These are phyloP conservation scores for Asobara japonica DNA, from an alignment of 1,140 invertebrate genomes.

Conservation along the genomic window DNA sequence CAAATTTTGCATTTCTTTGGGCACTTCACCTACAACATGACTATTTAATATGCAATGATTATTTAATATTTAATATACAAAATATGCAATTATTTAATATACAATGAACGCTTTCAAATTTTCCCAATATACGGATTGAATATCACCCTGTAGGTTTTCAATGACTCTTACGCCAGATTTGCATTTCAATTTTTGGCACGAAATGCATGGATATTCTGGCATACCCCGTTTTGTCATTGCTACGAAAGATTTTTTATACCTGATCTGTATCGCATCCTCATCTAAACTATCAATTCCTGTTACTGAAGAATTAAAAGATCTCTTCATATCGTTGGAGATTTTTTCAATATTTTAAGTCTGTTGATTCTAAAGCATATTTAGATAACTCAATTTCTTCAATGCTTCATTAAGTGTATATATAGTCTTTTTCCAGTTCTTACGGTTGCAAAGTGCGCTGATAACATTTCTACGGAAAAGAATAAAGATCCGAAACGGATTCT, in stretches of 20 bases:
- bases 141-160: not conserved
- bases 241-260: not conserved
- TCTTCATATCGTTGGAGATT: not conserved
- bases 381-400: not conserved
- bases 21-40: not conserved
- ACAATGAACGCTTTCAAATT: not conserved
- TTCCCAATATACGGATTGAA: not conserved
- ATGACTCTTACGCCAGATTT: not conserved
- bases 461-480: conserved; percentile 6
- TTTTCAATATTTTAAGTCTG: conserved; percentile 2
- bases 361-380: conserved; percentile 21
- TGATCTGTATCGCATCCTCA: not conserved
- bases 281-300: not conserved
- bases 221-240: not conserved
- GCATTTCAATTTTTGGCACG: not conserved
- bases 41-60: not conserved
- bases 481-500: too few relatives aligned
- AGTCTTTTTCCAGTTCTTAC: conserved; percentile 14
- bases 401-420: not conserved
- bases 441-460: conserved; percentile 25
- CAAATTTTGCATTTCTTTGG: not conserved
- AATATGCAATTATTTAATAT: too few relatives aligned
- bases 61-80: too few relatives aligned
- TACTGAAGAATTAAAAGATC: not conserved
- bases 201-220: not conserved